These are phyloP conservation scores for Halcyon leucocephala DNA, from an alignment of 2,797 vertebrate species.

Conservation along the genomic window DNA sequence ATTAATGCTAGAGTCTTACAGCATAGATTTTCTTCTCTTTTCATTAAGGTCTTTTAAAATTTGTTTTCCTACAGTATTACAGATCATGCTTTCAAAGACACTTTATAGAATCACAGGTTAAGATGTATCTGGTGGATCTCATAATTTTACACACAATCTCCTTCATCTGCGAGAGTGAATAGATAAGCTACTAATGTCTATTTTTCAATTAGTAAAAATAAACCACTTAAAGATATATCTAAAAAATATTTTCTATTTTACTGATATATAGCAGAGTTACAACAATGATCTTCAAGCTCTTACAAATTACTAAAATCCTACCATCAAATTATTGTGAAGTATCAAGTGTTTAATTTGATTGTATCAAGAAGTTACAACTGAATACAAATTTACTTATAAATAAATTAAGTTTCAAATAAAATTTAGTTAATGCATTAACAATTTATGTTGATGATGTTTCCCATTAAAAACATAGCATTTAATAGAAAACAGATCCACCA, in stretches of 20 bases:
- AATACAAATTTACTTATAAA: neutral
- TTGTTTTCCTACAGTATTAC: neutral
- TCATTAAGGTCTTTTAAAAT: neutral
- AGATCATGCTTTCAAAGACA: neutral
- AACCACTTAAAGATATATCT: constrained; percentile 28
- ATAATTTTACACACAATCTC: neutral
- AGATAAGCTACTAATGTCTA: neutral
- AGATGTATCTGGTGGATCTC: neutral
- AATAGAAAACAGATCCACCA: neutral
- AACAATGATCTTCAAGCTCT: neutral
- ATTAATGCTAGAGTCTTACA: neutral
- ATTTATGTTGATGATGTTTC: neutral
- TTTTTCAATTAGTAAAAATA: constrained; percentile 43
- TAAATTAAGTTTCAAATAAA: neutral
- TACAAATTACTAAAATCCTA: neutral
- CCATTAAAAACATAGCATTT: neutral
- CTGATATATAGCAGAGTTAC: neutral
- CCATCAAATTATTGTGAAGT: neutral
- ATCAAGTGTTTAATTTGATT: neutral
- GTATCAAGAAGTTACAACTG: neutral
- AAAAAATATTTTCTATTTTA: neutral
- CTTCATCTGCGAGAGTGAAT: neutral
- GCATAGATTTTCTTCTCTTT: neutral
- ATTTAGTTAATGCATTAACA: neutral
- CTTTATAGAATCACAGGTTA: neutral